Evolutionary conservation across 1,140 invertebrate species (phyloP).

Genomic region (Danaus melanippus): DNA sequence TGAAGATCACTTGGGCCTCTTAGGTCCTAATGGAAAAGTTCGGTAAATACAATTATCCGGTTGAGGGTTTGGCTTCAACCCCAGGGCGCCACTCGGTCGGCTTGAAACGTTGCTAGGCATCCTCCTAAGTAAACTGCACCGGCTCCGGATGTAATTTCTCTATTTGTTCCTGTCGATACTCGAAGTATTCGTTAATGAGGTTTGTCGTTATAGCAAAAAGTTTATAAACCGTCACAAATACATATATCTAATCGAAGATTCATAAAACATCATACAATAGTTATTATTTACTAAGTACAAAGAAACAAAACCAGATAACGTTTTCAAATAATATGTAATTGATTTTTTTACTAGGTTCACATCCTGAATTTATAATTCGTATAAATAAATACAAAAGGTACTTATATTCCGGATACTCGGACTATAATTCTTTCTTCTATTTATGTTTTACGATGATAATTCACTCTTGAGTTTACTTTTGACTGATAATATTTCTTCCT

Average conservation of each 20-base stretch:
- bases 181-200: too few relatives aligned
- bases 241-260: too few relatives aligned
- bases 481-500: conserved; percentile 58
- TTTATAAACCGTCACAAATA: too few relatives aligned
- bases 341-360: too few relatives aligned
- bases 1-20: too few relatives aligned
- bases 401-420: not conserved
- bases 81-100: conserved; percentile 29
- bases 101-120: conserved; percentile 16
- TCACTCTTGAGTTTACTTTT: conserved; percentile 47
- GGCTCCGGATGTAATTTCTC: conserved; percentile 19
- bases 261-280: too few relatives aligned
- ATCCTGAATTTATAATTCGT: too few relatives aligned
- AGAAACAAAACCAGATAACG: too few relatives aligned
- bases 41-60: conserved; percentile 41
- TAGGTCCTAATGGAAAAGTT: conserved; percentile 30
- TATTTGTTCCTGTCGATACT: conserved; percentile 15
- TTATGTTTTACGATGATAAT: conserved; percentile 49
- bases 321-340: too few relatives aligned
- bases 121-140: conserved; percentile 25
- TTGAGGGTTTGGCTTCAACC: conserved; percentile 27
- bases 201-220: too few relatives aligned
- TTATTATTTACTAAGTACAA: too few relatives aligned
- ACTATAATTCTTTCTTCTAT: conserved; percentile 41
- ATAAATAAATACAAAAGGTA: too few relatives aligned